Conservation (phyloP, 2,888 invertebrate genomes). For the Hartigia nigra region DNA sequence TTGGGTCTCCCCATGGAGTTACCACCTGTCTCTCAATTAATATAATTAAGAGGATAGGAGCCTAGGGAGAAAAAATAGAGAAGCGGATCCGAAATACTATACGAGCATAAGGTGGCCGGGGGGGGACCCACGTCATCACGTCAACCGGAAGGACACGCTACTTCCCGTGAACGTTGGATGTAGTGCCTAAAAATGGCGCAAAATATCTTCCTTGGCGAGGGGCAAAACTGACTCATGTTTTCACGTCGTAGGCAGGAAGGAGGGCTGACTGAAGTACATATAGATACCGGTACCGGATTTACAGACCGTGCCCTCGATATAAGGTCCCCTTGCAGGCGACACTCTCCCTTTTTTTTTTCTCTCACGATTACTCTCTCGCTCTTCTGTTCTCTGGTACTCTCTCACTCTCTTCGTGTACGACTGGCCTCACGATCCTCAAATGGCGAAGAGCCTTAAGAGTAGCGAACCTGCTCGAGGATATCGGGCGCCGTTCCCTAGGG, state of each 20-base stretch:
- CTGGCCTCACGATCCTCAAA: not conserved
- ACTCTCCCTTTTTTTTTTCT: conserved; percentile 12
- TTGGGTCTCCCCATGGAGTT: not conserved
- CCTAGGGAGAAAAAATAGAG: not conserved
- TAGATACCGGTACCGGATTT: conserved; percentile 50
- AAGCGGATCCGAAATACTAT: not conserved
- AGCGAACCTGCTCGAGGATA: conserved; percentile 23
- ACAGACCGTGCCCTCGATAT: conserved; percentile 52
- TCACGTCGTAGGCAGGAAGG: conserved; percentile 48
- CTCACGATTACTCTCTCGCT: not conserved
- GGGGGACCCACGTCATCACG: not conserved
- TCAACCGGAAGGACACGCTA: not conserved
- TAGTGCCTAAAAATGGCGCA: not conserved
- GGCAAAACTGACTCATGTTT: conserved; percentile 28
- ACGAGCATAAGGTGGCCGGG: not conserved
- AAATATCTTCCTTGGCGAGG: not conserved
- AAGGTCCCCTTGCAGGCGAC: conserved; percentile 34
- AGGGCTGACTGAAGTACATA: conserved; percentile 31
- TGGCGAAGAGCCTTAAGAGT: not conserved
- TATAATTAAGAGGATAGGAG: not conserved
- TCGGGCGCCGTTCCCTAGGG: conserved; percentile 28
- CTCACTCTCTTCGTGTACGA: not conserved
- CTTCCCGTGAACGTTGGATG: not conserved
- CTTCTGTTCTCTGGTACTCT: not conserved
- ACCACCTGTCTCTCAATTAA: not conserved